Conservation (phyloP, 2,113 vertebrate species). For the Alethe castanea region DNA sequence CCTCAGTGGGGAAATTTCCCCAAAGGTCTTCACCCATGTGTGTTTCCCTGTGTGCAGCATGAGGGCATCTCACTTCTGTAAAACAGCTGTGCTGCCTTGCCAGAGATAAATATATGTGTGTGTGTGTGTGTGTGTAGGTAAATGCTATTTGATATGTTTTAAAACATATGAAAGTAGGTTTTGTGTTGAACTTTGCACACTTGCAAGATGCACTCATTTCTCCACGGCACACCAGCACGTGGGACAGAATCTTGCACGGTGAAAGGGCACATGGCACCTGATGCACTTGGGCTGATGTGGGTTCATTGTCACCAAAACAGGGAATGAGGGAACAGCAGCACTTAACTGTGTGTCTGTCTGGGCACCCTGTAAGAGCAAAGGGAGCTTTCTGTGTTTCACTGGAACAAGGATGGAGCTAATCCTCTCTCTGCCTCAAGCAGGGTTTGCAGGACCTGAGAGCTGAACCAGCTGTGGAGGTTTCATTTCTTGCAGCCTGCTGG, state of each 20-base stretch:
- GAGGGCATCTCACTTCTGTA: neutral
- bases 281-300: neutral
- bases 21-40: neutral
- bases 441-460: neutral
- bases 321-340: neutral
- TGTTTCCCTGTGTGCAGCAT: neutral
- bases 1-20: fast-evolving
- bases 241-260: neutral
- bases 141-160: neutral
- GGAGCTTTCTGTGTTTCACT: fast-evolving
- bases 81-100: neutral
- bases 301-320: neutral
- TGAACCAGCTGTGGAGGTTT: neutral
- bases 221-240: fast-evolving
- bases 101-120: too few relatives aligned
- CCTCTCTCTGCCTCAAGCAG: neutral
- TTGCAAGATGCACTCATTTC: neutral
- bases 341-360: neutral
- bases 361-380: neutral
- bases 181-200: neutral
- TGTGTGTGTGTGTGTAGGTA: neutral
- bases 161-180: neutral
- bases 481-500: neutral
- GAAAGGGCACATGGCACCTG: fast-evolving
- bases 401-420: neutral